A percentile compares a stretch with the other conserved stretches of the same genome.
Evolutionary conservation across 1,140 invertebrate species (phyloP).

Genomic region (Dolichoris vasculosae): DNA sequence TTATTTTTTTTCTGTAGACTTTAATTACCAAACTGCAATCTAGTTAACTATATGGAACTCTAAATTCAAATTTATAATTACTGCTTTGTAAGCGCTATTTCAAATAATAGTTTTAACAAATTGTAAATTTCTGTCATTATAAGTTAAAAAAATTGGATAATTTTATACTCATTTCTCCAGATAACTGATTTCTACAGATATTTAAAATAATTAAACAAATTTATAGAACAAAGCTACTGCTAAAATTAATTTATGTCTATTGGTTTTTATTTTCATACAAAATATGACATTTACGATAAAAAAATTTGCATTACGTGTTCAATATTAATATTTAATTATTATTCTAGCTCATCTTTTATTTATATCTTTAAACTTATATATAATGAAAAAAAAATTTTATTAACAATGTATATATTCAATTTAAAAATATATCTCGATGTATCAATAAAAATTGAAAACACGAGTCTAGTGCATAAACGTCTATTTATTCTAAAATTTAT

Average conservation of each 20-base stretch:
- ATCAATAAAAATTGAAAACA: not conserved
- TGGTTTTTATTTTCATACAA: too few relatives aligned
- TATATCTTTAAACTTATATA: too few relatives aligned
- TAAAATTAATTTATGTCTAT: too few relatives aligned
- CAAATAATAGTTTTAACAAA: constrained; percentile 29
- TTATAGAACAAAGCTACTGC: too few relatives aligned
- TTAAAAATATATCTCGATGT: not conserved
- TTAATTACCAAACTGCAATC: constrained; percentile 48
- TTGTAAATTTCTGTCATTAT: constrained; percentile 1
- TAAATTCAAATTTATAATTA: constrained; percentile 41
- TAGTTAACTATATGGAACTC: constrained; percentile 16
- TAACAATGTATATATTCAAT: not conserved
- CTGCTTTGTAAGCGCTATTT: not conserved
- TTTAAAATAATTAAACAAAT: too few relatives aligned
- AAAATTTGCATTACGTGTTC: too few relatives aligned
- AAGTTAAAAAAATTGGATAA: not conserved
- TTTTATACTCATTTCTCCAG: not conserved
- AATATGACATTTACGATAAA: too few relatives aligned
- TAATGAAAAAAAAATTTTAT: too few relatives aligned
- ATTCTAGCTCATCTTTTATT: too few relatives aligned
- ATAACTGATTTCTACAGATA: too few relatives aligned
- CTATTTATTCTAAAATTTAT: not conserved
- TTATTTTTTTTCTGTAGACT: constrained; percentile 4
- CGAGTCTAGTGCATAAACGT: not conserved
- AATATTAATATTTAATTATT: too few relatives aligned